Evolutionary conservation across 2,113 vertebrate genomes (phyloP), one percentile per base, ranked within the genome.

Genomic region (Notechis scutatus): DNA sequence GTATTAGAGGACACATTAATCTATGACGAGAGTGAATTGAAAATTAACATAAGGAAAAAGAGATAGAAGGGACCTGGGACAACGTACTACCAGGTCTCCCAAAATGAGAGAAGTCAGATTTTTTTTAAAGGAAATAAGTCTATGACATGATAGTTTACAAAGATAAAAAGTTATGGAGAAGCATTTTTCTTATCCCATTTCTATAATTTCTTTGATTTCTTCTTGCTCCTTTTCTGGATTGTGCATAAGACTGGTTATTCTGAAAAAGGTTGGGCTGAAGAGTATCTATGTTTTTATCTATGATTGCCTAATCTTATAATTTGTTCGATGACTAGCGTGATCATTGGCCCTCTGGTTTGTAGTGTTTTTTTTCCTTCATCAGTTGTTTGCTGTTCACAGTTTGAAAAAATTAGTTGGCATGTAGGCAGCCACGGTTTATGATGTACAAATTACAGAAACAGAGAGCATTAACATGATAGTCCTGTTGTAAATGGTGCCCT

Each of bases 361-460:
- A 29, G 45, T 45, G 56, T 81, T 64, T 57, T 29, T 61, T 64
- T 86, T 89, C 81, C 45, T 93, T 93, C 89, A 87, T 90, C 89
- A 90, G 47, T 47, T 90, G 89, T 57, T 93, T 90, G 89, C 92
- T 90, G 74, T 89, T 93, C 81, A 93, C 88, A 93, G 89, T 93
- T 64, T 93, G 89, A 93, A 93, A 64, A 93, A 57, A 87, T 12
- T 26, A 87, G 81, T 64, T 90, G 47, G 29, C 42, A 90, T 61
- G 47, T 23, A 87, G 89, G 47, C 92, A 87, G 34, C 92, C 74
- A 93, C 42, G n/a, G 55, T 90, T 93, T 87, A 93, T 90, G 89
- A 89, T 87, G 56, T 50, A 18, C 61, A 90, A 93, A 93, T 81
- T 87, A 56, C 12, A 34, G 85, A 87, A 93, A 90, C 45, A 34